Evolutionary conservation across 2,113 vertebrate genomes (phyloP).

Genomic region (Prunella himalayana): DNA sequence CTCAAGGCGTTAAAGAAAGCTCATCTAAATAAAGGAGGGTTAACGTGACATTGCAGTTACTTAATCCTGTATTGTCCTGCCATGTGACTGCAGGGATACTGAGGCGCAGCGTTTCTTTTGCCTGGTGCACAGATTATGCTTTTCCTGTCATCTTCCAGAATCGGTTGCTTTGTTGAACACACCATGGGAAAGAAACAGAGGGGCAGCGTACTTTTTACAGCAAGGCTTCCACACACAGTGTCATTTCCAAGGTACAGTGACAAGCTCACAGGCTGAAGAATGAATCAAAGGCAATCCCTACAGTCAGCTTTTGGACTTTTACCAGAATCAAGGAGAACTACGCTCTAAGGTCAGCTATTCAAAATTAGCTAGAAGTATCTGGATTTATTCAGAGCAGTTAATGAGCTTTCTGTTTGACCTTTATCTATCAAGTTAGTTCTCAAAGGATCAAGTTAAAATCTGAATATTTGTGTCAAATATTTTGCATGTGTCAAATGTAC

Average conservation of each 20-base stretch:
- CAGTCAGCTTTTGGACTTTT: neutral
- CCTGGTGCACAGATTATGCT: neutral
- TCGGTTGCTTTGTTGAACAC: neutral
- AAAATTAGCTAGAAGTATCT: neutral
- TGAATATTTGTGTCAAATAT: neutral
- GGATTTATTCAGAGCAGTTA: neutral
- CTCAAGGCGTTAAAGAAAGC: constrained; percentile 67
- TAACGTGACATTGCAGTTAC: constrained; percentile 65
- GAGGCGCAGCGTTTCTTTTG: constrained; percentile 36
- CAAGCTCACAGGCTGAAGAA: constrained; percentile 14
- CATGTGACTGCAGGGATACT: constrained; percentile 60
- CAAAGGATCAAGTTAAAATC: neutral
- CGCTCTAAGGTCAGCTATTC: constrained; percentile 22
- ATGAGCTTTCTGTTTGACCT: neutral
- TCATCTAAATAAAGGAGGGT: constrained; percentile 72
- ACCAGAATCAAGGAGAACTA: neutral
- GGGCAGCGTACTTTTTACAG: neutral
- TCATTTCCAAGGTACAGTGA: neutral
- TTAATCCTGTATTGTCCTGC: constrained; percentile 67
- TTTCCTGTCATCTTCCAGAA: neutral
- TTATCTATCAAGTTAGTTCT: neutral
- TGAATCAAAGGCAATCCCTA: constrained; percentile 25
- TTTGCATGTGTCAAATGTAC: neutral
- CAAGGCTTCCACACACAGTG: neutral
- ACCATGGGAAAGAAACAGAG: neutral